Base-by-base conservation (phyloP, 2,888 invertebrate species). In the Ommatoiulus sabulosus region DNA sequence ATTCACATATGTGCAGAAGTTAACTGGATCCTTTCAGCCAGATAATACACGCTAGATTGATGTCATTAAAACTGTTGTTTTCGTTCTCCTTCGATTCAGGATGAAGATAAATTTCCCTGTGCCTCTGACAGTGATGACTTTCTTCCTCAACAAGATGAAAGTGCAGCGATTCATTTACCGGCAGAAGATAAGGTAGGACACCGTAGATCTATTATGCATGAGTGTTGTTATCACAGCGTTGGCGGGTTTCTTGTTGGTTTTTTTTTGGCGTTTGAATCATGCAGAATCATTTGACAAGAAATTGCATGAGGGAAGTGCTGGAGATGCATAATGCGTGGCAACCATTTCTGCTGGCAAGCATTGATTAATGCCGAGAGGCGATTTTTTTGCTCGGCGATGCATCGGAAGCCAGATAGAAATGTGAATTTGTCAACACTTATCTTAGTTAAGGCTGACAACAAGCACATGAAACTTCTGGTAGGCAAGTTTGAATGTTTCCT, bases 101-200 rank as follows among this genome's bases (percentile, higher is more conserved):
- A 24, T 72, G 72, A 72, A 72, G 72, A 20, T 72, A 72, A 24
- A 72, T 72, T 72, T 72, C 72, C 72, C 72, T 72, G 8, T 10
- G 24, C 10, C 72, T 24, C 20, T 72, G 72, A 72, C 72, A 72
- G 72, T 72, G 72, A 72, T 24, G 20, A 72, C 72, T 72, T 72
- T 72, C 72, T 72, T 72, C 24, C 72, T n/a, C 24, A 20, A 10
- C 2, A 7, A 24, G 24, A 72, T 72, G 72, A 72, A 72, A 72
- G 72, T 24, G 24, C 72, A 1, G 20, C 72, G 20, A 72, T 72
- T 72, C 72, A 24, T 72, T 24, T 72, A 24, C 24, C 72, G 24
- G 72, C 72, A 8, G 72, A 72, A 72, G 72, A 72, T 72, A 72
- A 72, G 72, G 72, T 72, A 72, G 72, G 72, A 72, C 72, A 20